Evolutionary conservation across 2,113 vertebrate species (phyloP).

Genomic region (Sceloporus undulatus): DNA sequence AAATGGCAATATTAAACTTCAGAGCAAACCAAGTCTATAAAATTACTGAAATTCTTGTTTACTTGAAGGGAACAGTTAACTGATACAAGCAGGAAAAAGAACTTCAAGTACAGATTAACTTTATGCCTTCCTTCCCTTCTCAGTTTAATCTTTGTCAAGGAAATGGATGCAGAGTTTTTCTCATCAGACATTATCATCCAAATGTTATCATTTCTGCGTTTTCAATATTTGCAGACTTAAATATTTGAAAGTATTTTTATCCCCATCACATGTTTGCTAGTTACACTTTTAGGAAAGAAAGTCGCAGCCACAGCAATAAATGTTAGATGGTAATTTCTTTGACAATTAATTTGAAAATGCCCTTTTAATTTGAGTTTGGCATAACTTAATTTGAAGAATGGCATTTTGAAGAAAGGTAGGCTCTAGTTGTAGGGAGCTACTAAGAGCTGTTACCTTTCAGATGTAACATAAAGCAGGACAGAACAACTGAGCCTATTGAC

Average conservation of each 20-base stretch:
- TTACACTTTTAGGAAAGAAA: slow-evolving; percentile 53
- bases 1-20: slow-evolving; percentile 57
- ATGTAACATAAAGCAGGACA: not conserved
- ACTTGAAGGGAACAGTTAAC: slow-evolving; percentile 63
- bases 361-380: slow-evolving; percentile 41
- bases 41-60: slow-evolving; percentile 55
- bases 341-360: slow-evolving; percentile 53
- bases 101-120: slow-evolving; percentile 65
- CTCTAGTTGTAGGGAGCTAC: too few species aligned
- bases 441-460: not conserved
- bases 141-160: slow-evolving; percentile 64
- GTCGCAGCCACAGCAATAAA: slow-evolving; percentile 41
- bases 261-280: slow-evolving; percentile 46
- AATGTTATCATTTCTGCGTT: slow-evolving; percentile 67
- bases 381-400: slow-evolving; percentile 19
- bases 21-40: slow-evolving; percentile 54
- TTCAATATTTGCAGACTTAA: slow-evolving; percentile 61
- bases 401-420: slow-evolving; percentile 23
- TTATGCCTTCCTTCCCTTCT: slow-evolving; percentile 60
- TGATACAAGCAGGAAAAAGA: slow-evolving; percentile 31
- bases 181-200: slow-evolving; percentile 57
- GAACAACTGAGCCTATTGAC: too few species aligned
- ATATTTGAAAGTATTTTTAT: slow-evolving; percentile 58
- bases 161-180: slow-evolving; percentile 69
- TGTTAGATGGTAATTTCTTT: slow-evolving; percentile 55